Evolutionary conservation across 2,888 invertebrate genomes (phyloP), one percentile per base, ranked within the genome.

Genomic region (Opisthograptis luteolata): DNA sequence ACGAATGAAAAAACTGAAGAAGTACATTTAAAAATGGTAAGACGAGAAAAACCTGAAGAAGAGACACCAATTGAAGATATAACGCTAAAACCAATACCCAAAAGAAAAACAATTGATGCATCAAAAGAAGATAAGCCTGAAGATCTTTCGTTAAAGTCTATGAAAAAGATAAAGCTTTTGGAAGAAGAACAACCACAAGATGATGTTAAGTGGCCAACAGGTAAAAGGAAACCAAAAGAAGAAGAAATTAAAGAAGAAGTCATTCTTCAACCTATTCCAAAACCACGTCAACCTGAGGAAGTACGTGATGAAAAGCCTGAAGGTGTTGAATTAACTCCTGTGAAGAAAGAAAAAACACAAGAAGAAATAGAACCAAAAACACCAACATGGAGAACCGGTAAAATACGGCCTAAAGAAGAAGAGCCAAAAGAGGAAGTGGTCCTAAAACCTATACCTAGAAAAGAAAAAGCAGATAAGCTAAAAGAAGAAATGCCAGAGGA

Each of bases 371-470:
- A 53, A 20, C 71, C 76, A 5, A 59, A 81, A 15, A 28, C 40
- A 41, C 27, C 28, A 4, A 40, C 73, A 66, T 60, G 59, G 70
- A 43, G 58, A 2, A 71, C 66, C 4, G 74, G 72, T 7, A 75
- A 69, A 53, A 70, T 68, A 31, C 78, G 70, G 37, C 76, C 78
- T 0, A 73, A 77, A 40, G 79, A 85, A 62, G 83, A 85, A 58
- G 76, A 77, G 57, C 67, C 73, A 12, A 68, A 75, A 6, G 66
- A 65, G 44, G 59, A 84, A 43, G 70, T 92, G 0, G 70, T 76
- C 15, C 73, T 93, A 0, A 92, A 92, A 52, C 92, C 92, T 1
- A 64, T 85, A 27, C 68, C 70, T 2, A 72, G 68, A 53, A 58
- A 73, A 2, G 46, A 79, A 5, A 76, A 78, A 82, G 32, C 91